Base-by-base conservation (phyloP, 92 coral and sea anemone genomes). In the Palythoa heliodiscus region DNA sequence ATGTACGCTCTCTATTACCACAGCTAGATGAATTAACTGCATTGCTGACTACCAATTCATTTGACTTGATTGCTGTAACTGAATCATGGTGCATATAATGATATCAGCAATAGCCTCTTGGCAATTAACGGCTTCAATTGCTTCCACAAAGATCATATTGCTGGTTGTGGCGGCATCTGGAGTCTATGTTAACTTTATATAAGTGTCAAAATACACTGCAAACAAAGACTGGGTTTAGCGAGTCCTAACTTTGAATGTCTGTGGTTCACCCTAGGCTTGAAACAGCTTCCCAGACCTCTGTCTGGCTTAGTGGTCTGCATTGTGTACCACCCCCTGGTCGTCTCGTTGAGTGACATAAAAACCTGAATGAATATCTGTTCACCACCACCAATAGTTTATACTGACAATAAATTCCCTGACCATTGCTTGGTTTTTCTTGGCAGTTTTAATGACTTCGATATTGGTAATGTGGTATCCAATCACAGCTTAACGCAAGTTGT, bases 111-210 rank as follows among this genome's bases (percentile, higher is more conserved):
- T 61, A 60, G 71, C 40, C 84, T 75, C 7, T 75, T 90, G 29
- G 83, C 87, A 48, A 87, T 82, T 52, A 57, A 71, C 47, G 88
- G 88, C 48, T 90, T 47, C 66, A 90, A 61, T 43, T 12, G 67
- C 50, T 75, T 87, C 50, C 87, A 91, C 66, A 90, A 71, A 53
- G 87, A 90, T 54, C 63, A 86, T 25, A 2, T 19, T 14, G 12
- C n/a, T 74, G 83, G 91, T 52, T 83, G 91, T 57, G 89, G 91
- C 25, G 93, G 91, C n/a, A n/a, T n/a, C n/a, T 54, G 87, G 91
- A 40, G 86, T 91, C 29, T 91, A 85, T 68, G 85, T n/a, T n/a
- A n/a, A n/a, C n/a, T 82, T 24, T 88, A 85, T 58, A 16, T 84
- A 13, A 68, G 54, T 5, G 47, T 60, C 47, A 6, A 24, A 58